A percentile compares a stretch with the other conserved stretches of the same genome.
phyloP scores from a whole-genome alignment of 23 tunicate genomes.

The Styela plicata region DNA sequence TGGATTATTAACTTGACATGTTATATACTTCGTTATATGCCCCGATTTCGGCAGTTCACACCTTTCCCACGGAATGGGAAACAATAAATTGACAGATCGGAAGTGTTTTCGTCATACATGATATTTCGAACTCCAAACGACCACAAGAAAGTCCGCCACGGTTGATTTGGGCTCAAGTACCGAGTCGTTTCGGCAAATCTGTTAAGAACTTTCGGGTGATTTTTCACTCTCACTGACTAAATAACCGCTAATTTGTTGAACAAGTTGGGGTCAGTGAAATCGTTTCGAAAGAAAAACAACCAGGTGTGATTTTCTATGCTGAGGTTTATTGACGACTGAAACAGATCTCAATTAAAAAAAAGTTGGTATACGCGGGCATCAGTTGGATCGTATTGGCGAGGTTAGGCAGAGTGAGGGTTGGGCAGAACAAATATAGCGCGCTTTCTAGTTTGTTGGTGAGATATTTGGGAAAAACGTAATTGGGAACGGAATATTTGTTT shows the following conservation, averaged over 20 bases:
- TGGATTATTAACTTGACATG: too few relatives aligned
- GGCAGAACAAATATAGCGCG: too few relatives aligned
- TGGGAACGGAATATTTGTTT: too few relatives aligned
- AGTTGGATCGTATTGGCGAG: too few relatives aligned
- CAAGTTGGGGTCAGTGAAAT: background rate
- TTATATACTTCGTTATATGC: too few relatives aligned
- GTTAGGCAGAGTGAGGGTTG: too few relatives aligned
- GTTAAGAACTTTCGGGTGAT: background rate
- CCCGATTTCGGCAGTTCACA: background rate
- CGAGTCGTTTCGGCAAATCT: background rate
- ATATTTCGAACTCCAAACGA: background rate
- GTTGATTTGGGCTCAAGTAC: background rate
- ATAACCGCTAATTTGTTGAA: background rate
- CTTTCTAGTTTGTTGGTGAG: too few relatives aligned
- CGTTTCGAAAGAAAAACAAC: background rate
- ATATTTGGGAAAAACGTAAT: too few relatives aligned
- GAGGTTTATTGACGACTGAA: too few relatives aligned
- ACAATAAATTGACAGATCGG: background rate
- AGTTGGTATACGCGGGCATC: too few relatives aligned
- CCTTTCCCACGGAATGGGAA: background rate
- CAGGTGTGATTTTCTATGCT: background rate
- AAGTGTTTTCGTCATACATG: background rate
- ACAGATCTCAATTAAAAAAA: too few relatives aligned
- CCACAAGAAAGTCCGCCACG: background rate
- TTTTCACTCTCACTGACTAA: conserved; percentile 1